Evolutionary conservation across 2,888 invertebrate genomes (phyloP).

Genomic region (Apeira syringaria): DNA sequence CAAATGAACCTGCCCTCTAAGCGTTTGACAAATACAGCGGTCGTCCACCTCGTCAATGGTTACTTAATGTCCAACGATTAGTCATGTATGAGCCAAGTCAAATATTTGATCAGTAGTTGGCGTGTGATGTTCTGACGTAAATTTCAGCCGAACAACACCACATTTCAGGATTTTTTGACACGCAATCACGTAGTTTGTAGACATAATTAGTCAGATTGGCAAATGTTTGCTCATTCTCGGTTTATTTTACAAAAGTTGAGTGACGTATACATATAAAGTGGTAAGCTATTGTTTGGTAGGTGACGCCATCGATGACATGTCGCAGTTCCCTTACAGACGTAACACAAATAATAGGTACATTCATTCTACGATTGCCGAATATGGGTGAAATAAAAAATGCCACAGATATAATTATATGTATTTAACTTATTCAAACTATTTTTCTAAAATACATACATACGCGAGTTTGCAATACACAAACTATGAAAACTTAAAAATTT

Average conservation of each 20-base stretch:
- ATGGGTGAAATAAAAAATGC: too few relatives aligned
- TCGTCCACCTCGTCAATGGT: slow-evolving; percentile 70
- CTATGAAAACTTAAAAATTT: too few relatives aligned
- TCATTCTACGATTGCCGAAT: too few relatives aligned
- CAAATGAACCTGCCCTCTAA: slow-evolving; percentile 56
- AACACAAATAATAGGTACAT: too few relatives aligned
- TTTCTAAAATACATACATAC: too few relatives aligned
- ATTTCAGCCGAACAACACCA: slow-evolving; percentile 53
- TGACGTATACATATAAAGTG: slow-evolving; percentile 11
- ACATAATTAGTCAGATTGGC: slow-evolving; percentile 43
- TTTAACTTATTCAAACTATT: too few relatives aligned
- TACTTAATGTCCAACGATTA: slow-evolving; percentile 75
- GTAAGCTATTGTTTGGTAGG: not conserved
- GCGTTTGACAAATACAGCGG: slow-evolving; percentile 64
- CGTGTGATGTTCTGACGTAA: slow-evolving; percentile 48
- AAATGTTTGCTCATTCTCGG: slow-evolving; percentile 33
- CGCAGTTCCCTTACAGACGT: slow-evolving; percentile 4
- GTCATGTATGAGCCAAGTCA: slow-evolving; percentile 58
- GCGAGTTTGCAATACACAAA: too few relatives aligned
- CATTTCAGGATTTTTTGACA: slow-evolving; percentile 42
- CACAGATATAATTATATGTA: too few relatives aligned
- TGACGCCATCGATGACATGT: slow-evolving; percentile 20
- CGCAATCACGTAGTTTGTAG: slow-evolving; percentile 23
- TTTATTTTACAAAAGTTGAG: slow-evolving; percentile 11
- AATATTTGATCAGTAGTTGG: slow-evolving; percentile 60